phyloP scores from a whole-genome alignment of 2,797 vertebrate genomes.

The Danio choprae region DNA sequence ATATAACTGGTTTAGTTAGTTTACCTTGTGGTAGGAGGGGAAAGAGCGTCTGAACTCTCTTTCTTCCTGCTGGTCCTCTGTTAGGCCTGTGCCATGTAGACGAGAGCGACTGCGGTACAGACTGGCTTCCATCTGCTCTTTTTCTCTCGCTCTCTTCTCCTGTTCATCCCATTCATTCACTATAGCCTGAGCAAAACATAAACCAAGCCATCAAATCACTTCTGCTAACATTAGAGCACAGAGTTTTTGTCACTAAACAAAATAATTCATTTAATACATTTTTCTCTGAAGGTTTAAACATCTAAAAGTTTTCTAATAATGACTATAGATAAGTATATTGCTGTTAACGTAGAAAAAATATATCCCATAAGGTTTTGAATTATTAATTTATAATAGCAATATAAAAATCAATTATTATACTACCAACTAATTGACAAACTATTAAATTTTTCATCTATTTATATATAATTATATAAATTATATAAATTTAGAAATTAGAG shows the following conservation, averaged over 20 bases:
- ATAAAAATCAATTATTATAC: not conserved
- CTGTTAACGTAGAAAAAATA: not conserved
- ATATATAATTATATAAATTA: too few relatives aligned
- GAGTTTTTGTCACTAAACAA: not conserved
- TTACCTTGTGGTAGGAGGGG: conserved; percentile 90
- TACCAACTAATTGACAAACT: not conserved
- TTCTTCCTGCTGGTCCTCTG: conserved; percentile 92
- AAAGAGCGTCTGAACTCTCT: conserved; percentile 86
- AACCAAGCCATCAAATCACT: not conserved
- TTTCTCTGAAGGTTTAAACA: not conserved
- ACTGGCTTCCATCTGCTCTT: conserved; percentile 82
- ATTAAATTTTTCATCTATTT: too few relatives aligned
- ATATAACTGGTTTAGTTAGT: not conserved
- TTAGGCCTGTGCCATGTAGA: conserved; percentile 78
- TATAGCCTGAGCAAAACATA: conserved; percentile 80
- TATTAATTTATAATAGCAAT: not conserved
- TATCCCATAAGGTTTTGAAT: not conserved
- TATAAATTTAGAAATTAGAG: too few relatives aligned
- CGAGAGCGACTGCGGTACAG: conserved; percentile 85
- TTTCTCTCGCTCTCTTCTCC: conserved; percentile 80
- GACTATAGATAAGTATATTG: not conserved
- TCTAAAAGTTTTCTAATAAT: not conserved
- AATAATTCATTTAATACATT: not conserved
- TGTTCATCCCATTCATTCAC: conserved; percentile 97
- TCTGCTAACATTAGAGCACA: not conserved